Base-by-base conservation (phyloP, 2,113 vertebrate species). In the Anas platyrhynchos region DNA sequence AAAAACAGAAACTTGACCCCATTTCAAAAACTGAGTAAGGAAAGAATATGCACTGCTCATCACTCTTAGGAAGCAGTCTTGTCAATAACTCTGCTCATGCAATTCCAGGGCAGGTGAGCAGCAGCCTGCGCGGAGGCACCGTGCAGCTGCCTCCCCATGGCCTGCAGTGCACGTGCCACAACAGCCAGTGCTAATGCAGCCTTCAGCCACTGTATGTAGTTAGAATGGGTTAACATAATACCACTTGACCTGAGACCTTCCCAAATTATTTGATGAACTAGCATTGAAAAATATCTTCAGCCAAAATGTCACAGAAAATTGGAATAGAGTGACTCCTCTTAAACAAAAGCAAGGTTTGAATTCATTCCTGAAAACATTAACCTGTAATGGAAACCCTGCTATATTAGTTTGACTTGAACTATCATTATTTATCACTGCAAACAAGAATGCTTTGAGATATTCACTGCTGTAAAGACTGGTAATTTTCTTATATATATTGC, bases 211-310 rank as follows among this genome's bases (percentile, higher is more conserved):
- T 31, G 44, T 18, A 55, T 11, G 20, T 2, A 9, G 5, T 1
- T 63, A 65, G n/a, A 56, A 41, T 1, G 8, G 56, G 62, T 43
- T 83, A 81, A 65, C 18, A 3, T 71, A 68, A 74, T 16, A 26
- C 44, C 50, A 27, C 88, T 71, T 32, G 10, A 32, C 77, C 91
- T 88, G 52, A 86, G 43, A 69, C 38, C 69, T 94, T 89, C 91
- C 81, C 85, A 48, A 44, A 9, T 81, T 61, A 71, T 67, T 29
- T 6, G 54, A 73, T 26, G 20, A 55, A 11, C 18, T 68, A 4
- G 15, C n/a, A 17, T 2, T 72, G 74, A 80, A 48, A 14, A 59
- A 5, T 3, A 5, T 9, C 32, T 27, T 72, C 41, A 17, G 44
- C 36, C 41, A 54, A 23, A 83, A 31, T 9, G 26, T 11, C 8